Evolutionary conservation across 2,113 vertebrate genomes (phyloP), one percentile per base, ranked within the genome.

Genomic region (Sprattus sprattus): DNA sequence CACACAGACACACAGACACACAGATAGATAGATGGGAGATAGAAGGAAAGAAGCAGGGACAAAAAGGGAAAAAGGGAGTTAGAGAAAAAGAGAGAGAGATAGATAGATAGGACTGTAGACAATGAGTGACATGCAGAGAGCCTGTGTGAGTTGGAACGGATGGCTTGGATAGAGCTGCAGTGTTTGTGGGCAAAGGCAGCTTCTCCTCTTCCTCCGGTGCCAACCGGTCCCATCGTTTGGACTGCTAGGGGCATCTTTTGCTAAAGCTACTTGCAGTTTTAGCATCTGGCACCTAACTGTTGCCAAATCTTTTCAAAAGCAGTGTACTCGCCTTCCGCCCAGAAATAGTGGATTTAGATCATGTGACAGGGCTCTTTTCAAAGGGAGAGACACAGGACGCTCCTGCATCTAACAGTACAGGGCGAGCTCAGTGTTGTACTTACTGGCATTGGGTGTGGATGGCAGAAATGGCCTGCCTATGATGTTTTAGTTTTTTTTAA

Each of bases 181-280:
- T 89, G 86, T 89, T 82, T 67, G 16, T 82, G 57, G 50, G 80
- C 44, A 44, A 47, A 64, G 81, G 71, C 84, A 52, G 45, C 18
- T 60, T 49, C 22, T 44, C 16, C 82, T 39, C 54, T 45, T 20
- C 1, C 54, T 80, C 85, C 15, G 20, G 89, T 87, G 86, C 89
- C 89, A 86, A 60, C 86, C 85, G 25, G 85, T 86, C 85, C 85
- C 85, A 82, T 90, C 85, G 80, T 82, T 83, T 78, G 81, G 84
- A 86, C 71, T 47, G 83, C 71, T 85, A 32, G 83, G 60, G 57
- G 84, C 87, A 11, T 46, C 49, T 32, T 89, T 46, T 85, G 87
- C 85, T 85, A 83, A 89, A 16, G 81, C 84, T 83, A 81, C 85
- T 32, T 86, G 46, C 88, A 86, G 86, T 82, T 52, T 85, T 49